Conservation (phyloP, 2,888 invertebrate species). For the Leptodirus hochenwartii region DNA sequence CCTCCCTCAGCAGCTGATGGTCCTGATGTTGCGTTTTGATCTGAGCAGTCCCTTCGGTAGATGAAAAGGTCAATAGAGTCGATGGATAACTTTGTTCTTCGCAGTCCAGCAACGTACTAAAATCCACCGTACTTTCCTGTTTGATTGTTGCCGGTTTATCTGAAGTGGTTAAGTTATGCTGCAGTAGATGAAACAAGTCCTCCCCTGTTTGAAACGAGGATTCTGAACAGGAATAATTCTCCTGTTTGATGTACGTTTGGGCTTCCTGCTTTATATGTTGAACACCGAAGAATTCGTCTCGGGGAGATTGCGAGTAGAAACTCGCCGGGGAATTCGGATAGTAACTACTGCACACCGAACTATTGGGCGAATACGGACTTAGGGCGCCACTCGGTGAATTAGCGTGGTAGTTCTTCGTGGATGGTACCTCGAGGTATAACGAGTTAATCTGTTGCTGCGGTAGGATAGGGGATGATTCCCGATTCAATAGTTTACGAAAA, state of each 20-base stretch:
- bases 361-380: conserved; percentile 29
- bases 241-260: conserved; percentile 28
- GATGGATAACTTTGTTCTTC: no score
- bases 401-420: conserved; percentile 19
- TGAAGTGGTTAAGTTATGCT: no score
- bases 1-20: conserved; percentile 63
- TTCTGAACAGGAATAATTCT: conserved; percentile 25
- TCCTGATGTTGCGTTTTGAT: conserved; percentile 27
- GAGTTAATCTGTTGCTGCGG: conserved; percentile 17
- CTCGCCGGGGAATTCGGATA: conserved; percentile 31
- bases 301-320: conserved; percentile 37
- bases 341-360: conserved; percentile 11
- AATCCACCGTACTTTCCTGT: conserved; percentile 40
- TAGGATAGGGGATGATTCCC: conserved; percentile 14
- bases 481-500: conserved; percentile 23
- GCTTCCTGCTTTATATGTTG: no score
- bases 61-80: no score
- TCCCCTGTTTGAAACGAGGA: no score
- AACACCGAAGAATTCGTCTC: conserved; percentile 29
- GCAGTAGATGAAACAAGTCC: no score
- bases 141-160: no score
- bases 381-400: conserved; percentile 20
- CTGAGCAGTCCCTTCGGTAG: no score
- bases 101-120: conserved; percentile 26
- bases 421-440: conserved; percentile 27